Conservation (phyloP, 2,113 vertebrate species). For the Thinocorus orbignyianus region DNA sequence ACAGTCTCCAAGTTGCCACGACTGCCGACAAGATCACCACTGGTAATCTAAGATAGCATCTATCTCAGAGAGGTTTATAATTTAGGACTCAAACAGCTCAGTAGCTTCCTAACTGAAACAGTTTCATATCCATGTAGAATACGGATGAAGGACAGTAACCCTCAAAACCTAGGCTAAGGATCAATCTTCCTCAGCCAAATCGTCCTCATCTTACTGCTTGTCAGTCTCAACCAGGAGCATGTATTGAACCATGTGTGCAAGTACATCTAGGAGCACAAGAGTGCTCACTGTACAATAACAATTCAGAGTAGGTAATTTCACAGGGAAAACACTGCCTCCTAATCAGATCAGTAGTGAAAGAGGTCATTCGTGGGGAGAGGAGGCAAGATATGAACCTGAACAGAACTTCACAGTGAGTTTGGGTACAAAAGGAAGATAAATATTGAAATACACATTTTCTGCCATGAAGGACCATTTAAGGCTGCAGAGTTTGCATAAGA, state of each 20-base stretch:
- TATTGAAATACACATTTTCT: background rate
- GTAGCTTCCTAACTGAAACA: background rate
- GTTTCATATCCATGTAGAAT: background rate
- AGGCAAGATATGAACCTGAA: background rate
- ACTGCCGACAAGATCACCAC: background rate
- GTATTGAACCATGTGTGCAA: accelerated
- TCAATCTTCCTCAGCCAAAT: background rate
- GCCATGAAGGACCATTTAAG: background rate
- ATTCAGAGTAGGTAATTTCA: background rate
- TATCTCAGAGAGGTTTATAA: background rate
- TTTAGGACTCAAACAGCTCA: background rate
- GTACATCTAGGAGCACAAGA: background rate
- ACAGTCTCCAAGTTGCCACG: background rate
- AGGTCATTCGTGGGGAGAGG: background rate
- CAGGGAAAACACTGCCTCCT: background rate
- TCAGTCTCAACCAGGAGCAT: background rate
- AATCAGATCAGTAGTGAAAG: background rate
- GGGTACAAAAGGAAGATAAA: background rate
- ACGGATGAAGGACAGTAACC: background rate
- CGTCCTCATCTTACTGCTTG: background rate
- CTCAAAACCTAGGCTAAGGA: background rate
- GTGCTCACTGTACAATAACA: accelerated
- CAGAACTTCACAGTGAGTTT: background rate
- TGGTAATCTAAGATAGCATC: background rate
- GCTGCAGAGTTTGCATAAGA: background rate